Percentiles rank a stretch among this genome's conserved stretches.
Conservation (phyloP, 2,113 vertebrate species). For the Candoia aspera region DNA sequence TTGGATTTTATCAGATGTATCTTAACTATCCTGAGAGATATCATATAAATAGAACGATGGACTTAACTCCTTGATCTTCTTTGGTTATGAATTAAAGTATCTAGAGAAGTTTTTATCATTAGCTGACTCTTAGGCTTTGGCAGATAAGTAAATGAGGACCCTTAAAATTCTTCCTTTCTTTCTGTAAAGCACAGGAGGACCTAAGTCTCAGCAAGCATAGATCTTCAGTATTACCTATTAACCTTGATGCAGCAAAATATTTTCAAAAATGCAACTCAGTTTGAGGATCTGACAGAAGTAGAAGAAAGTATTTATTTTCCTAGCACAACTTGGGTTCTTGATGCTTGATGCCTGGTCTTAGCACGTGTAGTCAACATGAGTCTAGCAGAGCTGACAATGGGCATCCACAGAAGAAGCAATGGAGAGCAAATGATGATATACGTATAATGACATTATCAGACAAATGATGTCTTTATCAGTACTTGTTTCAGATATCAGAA, state of each 20-base stretch:
- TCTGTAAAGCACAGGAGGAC: too few relatives aligned
- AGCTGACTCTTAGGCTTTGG: slow-evolving; percentile 3
- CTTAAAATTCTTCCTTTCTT: neutral
- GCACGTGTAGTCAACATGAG: too few relatives aligned
- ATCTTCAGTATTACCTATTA: neutral
- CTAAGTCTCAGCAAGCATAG: too few relatives aligned
- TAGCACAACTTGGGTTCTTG: neutral
- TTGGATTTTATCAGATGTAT: slow-evolving; percentile 12
- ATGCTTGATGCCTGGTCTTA: neutral
- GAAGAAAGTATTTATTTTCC: neutral
- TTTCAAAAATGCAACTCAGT: neutral
- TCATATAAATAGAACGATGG: neutral
- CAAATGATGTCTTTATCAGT: neutral
- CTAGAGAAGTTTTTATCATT: neutral
- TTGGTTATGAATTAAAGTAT: neutral
- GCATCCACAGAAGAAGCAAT: neutral
- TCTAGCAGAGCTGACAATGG: neutral
- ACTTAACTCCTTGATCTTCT: slow-evolving; percentile 3
- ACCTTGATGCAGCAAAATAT: neutral
- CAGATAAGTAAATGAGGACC: neutral
- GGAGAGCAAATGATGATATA: neutral
- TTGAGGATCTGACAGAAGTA: neutral
- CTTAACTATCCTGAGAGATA: neutral
- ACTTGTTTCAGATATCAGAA: neutral
- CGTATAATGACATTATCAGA: neutral